Conservation (phyloP, 2,888 invertebrate species). For the Hypolimnas misippus region DNA sequence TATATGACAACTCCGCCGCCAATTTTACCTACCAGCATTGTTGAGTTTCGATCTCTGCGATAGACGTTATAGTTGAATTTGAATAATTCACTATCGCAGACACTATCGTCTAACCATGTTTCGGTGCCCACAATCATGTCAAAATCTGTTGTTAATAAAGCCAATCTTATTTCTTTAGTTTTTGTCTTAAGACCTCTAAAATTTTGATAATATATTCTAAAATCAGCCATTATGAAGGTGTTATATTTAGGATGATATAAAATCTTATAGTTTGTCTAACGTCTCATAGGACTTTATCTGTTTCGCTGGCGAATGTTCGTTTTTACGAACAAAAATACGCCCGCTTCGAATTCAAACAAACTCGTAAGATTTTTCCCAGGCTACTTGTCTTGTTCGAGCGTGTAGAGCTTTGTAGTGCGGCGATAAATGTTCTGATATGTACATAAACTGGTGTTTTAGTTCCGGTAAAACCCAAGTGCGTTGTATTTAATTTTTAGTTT, state of each 20-base stretch:
- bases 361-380: neutral
- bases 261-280: slow-evolving; percentile 7
- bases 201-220: slow-evolving; percentile 23
- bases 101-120: slow-evolving; percentile 18
- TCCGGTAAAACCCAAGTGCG: neutral
- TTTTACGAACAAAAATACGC: neutral
- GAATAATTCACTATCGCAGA: slow-evolving; percentile 15
- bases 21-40: slow-evolving; percentile 4
- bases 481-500: neutral
- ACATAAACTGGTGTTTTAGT: neutral
- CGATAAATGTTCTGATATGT: neutral
- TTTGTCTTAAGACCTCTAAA: slow-evolving; percentile 19
- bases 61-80: slow-evolving; percentile 8
- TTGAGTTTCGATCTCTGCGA: slow-evolving; percentile 15
- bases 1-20: slow-evolving; percentile 16
- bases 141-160: slow-evolving; percentile 2
- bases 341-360: neutral
- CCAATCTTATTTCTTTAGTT: slow-evolving; percentile 6
- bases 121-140: slow-evolving; percentile 20
- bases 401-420: slow-evolving; percentile 1
- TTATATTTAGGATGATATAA: neutral
- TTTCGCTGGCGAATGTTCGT: neutral
- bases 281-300: slow-evolving; percentile 1
- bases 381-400: neutral
- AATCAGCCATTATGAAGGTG: neutral